Conservation (phyloP, 2,888 invertebrate species). For the Andrena praecox region DNA sequence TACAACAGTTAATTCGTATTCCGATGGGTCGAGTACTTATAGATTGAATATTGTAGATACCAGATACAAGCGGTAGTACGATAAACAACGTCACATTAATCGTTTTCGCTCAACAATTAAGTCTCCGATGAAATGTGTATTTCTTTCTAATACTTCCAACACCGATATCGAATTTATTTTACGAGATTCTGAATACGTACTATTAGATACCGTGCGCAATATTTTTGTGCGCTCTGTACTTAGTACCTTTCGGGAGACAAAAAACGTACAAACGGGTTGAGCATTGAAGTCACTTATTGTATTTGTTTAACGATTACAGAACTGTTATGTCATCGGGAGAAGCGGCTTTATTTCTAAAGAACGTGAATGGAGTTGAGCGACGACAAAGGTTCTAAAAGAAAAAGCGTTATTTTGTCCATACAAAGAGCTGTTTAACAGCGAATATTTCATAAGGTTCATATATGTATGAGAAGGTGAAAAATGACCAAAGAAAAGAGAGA, state of each 20-base stretch:
- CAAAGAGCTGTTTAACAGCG: slow-evolving; percentile 52
- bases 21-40: slow-evolving; percentile 49
- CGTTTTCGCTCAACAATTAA: slow-evolving; percentile 41
- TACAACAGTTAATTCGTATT: slow-evolving; percentile 37
- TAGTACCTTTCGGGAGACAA: slow-evolving; percentile 22
- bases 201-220: slow-evolving; percentile 25
- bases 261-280: slow-evolving; percentile 37
- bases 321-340: slow-evolving; percentile 13
- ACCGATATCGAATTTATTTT: slow-evolving; percentile 34
- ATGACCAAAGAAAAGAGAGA: slow-evolving; percentile 51
- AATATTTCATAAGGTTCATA: slow-evolving; percentile 62
- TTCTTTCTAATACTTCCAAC: slow-evolving; percentile 27
- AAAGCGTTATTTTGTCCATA: slow-evolving; percentile 63
- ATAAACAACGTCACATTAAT: slow-evolving; percentile 16
- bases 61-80: slow-evolving; percentile 4
- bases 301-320: slow-evolving; percentile 30
- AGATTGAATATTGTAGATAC: slow-evolving; percentile 16
- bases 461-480: slow-evolving; percentile 37
- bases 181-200: slow-evolving; percentile 28
- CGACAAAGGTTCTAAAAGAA: slow-evolving; percentile 63
- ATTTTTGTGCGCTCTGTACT: slow-evolving; percentile 36
- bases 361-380: slow-evolving; percentile 44
- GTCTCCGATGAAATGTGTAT: slow-evolving; percentile 13
- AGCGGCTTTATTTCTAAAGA: slow-evolving; percentile 15
- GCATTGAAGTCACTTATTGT: slow-evolving; percentile 35